Percentiles rank a stretch among this genome's conserved stretches.
These are phyloP conservation scores for Mesorhabditis belari DNA, from an alignment of 2,888 invertebrate genomes.

Conservation along the genomic window DNA sequence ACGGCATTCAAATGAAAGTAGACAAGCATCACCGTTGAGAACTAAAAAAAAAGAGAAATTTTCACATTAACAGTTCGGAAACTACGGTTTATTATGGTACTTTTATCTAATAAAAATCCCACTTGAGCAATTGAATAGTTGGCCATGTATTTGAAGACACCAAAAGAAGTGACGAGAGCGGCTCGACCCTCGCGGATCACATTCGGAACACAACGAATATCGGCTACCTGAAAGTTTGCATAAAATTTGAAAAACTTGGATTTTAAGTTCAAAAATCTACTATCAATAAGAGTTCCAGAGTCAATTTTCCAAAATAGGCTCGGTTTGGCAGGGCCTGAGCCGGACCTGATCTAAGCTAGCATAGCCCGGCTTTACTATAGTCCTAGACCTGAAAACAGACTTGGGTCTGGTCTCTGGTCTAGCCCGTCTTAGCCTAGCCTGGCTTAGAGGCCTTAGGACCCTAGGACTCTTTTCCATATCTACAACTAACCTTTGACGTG, in stretches of 20 bases:
- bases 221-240: constrained; percentile 25
- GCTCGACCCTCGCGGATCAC: constrained; percentile 65
- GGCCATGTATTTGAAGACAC: constrained; percentile 97
- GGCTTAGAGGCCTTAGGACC: background rate
- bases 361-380: no score
- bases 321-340: no score
- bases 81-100: no score
- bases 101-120: no score
- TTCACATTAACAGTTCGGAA: background rate
- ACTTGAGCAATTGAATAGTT: constrained; percentile 78
- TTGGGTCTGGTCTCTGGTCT: no score
- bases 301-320: no score
- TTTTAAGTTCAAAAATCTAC: background rate
- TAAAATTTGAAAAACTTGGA: no score
- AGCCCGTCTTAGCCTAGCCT: no score
- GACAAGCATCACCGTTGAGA: constrained; percentile 58
- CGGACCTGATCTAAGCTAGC: no score
- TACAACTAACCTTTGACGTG: constrained; percentile 63
- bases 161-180: constrained; percentile 88
- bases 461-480: no score
- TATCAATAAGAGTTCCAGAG: no score
- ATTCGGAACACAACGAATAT: constrained; percentile 48
- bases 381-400: no score
- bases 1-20: constrained; percentile 48
- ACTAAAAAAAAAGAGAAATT: constrained; percentile 60